Evolutionary conservation across 2,113 vertebrate species (phyloP).

Genomic region (Hepsetus odoe): DNA sequence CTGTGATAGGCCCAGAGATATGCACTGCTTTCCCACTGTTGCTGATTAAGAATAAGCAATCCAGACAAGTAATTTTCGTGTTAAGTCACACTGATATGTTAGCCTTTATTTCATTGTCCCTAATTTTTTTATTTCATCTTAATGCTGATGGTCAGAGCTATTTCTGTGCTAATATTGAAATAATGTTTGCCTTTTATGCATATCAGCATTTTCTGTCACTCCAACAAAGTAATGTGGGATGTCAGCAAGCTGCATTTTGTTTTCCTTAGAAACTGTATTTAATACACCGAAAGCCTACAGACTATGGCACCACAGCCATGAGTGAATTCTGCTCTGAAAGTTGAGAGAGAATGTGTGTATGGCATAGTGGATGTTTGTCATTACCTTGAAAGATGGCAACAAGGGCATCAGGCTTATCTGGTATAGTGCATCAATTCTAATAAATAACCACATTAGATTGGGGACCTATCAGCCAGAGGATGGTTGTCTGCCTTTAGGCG

Average conservation of each 20-base stretch:
- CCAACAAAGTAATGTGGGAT: slow-evolving; percentile 47
- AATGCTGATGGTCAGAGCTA: slow-evolving; percentile 34
- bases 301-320: slow-evolving; percentile 24
- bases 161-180: slow-evolving; percentile 25
- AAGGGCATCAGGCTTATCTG: slow-evolving; percentile 69
- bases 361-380: slow-evolving; percentile 61
- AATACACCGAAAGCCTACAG: slow-evolving; percentile 48
- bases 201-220: slow-evolving; percentile 44
- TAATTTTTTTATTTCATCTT: slow-evolving; percentile 47
- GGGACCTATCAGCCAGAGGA: slow-evolving; percentile 60
- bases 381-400: slow-evolving; percentile 72
- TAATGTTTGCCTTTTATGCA: slow-evolving; percentile 41
- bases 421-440: slow-evolving; percentile 66
- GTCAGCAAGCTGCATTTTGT: slow-evolving; percentile 36
- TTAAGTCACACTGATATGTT: background rate
- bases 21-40: background rate
- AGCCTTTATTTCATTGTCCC: slow-evolving; percentile 15
- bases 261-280: slow-evolving; percentile 44
- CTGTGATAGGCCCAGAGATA: slow-evolving; percentile 32
- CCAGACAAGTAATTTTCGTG: slow-evolving; percentile 30
- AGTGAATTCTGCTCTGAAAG: slow-evolving; percentile 42
- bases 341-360: slow-evolving; percentile 20
- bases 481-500: slow-evolving; percentile 60
- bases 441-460: slow-evolving; percentile 71
- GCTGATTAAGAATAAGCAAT: slow-evolving; percentile 29